Conservation (phyloP, 37 sponge, comb jelly and placozoan species). For the Dysidea cf. avara region DNA sequence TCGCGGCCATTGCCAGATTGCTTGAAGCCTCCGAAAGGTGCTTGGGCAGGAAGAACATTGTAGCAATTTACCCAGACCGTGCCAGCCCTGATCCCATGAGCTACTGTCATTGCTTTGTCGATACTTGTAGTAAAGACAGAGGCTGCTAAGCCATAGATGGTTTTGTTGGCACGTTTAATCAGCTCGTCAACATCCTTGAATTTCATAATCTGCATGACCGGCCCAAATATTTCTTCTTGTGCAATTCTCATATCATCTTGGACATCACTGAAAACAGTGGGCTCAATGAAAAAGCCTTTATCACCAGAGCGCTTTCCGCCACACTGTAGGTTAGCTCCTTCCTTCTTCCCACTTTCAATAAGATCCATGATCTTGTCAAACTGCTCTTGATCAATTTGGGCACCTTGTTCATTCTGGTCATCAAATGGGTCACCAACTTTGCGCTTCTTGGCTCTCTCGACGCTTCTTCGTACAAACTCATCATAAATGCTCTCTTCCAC, state of each 20-base stretch:
- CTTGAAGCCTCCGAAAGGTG: conserved; percentile 97
- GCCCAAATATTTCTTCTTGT: conserved; percentile 98
- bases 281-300: conserved; percentile 94
- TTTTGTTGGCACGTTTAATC: conserved; percentile 90
- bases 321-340: conserved; percentile 93
- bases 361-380: conserved; percentile 90
- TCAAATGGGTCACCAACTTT: conserved; percentile 81
- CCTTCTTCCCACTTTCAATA: conserved; percentile 86
- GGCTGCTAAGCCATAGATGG: conserved; percentile 93
- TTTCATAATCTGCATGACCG: conserved; percentile 98
- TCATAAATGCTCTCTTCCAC: conserved; percentile 94
- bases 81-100: conserved; percentile 88
- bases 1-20: conserved; percentile 93
- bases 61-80: conserved; percentile 94
- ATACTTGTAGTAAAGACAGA: conserved; percentile 86
- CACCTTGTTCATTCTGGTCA: conserved; percentile 77
- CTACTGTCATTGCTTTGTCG: conserved; percentile 76
- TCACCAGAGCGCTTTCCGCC: conserved; percentile 87
- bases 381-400: conserved; percentile 94
- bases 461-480: conserved; percentile 88
- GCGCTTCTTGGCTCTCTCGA: conserved; percentile 71
- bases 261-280: conserved; percentile 92
- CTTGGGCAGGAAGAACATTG: conserved; percentile 61
- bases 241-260: conserved; percentile 93
- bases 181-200: conserved; percentile 95